Percentiles rank a stretch among this genome's conserved stretches.
Conservation (phyloP, 2,113 vertebrate genomes). For the Spheniscus mendiculus region DNA sequence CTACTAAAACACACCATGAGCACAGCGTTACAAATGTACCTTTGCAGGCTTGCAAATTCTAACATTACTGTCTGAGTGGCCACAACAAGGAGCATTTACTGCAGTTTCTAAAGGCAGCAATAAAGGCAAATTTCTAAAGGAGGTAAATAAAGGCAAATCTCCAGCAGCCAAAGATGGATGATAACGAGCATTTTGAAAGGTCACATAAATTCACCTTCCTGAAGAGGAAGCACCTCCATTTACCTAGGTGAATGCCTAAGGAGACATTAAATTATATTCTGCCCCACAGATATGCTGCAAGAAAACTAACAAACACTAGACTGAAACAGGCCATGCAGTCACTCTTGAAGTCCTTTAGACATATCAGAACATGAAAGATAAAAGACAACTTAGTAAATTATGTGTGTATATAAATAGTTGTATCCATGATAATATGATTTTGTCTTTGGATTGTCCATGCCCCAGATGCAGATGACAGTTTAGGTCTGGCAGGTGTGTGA, state of each 20-base stretch:
- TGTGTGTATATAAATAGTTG: background rate
- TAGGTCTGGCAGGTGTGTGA: background rate
- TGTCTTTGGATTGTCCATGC: background rate
- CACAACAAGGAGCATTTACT: background rate
- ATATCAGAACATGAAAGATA: background rate
- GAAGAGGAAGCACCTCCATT: background rate
- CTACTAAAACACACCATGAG: background rate
- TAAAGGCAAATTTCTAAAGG: background rate
- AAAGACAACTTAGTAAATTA: background rate
- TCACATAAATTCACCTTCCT: background rate
- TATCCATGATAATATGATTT: background rate
- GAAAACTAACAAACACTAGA: background rate
- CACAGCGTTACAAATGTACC: background rate
- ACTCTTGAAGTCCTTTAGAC: background rate
- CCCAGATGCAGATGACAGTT: background rate
- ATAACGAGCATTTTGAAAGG: background rate
- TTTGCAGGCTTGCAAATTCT: background rate
- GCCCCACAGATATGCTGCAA: background rate
- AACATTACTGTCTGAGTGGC: background rate
- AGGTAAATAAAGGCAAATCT: background rate
- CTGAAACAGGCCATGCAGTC: background rate
- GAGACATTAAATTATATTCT: background rate
- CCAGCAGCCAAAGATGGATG: background rate
- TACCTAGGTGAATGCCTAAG: background rate
- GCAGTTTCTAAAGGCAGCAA: background rate